Conservation (phyloP, 2,113 vertebrate genomes). For the Anhinga rufa region DNA sequence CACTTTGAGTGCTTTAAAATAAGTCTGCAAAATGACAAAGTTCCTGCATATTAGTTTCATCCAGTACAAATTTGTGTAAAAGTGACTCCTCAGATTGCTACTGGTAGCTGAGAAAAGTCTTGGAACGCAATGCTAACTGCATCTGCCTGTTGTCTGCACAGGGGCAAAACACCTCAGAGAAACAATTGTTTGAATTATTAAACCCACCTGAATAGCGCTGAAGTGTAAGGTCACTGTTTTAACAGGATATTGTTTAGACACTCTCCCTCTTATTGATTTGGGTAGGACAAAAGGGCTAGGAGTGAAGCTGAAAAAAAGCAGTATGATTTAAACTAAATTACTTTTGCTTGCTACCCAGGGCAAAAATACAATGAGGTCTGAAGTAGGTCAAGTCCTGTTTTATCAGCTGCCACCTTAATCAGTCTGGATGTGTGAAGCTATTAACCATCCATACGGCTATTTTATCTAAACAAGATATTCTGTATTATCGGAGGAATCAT, state of each 20-base stretch:
- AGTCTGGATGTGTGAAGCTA: not conserved
- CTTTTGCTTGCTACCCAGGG: not conserved
- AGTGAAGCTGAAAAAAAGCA: not conserved
- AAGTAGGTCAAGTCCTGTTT: not conserved
- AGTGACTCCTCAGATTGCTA: not conserved
- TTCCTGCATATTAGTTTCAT: not conserved
- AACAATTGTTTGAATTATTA: not conserved
- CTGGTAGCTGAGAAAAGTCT: not conserved
- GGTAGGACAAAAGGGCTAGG: not conserved
- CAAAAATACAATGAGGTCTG: not conserved
- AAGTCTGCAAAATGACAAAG: not conserved
- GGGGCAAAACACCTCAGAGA: not conserved
- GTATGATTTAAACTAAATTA: not conserved
- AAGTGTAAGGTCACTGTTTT: not conserved
- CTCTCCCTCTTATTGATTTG: not conserved
- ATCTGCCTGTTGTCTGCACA: not conserved
- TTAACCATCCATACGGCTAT: not conserved
- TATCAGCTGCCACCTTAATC: not conserved
- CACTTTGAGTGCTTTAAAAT: not conserved
- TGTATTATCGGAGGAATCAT: not conserved
- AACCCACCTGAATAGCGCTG: not conserved
- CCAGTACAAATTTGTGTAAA: not conserved
- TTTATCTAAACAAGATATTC: not conserved
- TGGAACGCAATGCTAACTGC: not conserved
- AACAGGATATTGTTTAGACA: not conserved